These are phyloP conservation scores for Linurgus olivaceus DNA, from an alignment of 2,797 vertebrate species.

Conservation along the genomic window DNA sequence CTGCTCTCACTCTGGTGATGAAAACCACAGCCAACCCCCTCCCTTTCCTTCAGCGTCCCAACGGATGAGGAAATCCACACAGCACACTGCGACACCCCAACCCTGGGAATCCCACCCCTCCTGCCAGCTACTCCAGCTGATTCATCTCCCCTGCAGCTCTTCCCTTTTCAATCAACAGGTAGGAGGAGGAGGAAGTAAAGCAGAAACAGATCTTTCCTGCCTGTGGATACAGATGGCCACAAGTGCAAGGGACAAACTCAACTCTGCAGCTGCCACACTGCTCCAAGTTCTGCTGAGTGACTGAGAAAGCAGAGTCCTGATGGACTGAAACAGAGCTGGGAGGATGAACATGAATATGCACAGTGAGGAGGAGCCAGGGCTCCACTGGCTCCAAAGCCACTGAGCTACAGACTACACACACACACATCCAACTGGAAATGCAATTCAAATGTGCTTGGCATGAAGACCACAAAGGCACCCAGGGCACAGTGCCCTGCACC, in stretches of 20 bases:
- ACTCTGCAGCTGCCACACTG: neutral
- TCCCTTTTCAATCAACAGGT: neutral
- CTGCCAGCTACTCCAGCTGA: rapidly evolving
- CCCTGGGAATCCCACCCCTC: neutral
- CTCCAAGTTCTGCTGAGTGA: neutral
- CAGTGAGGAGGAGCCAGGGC: neutral
- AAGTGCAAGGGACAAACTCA: neutral
- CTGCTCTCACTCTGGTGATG: neutral
- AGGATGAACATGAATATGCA: neutral
- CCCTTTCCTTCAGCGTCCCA: neutral
- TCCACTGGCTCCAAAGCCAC: rapidly evolving
- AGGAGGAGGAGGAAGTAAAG: neutral
- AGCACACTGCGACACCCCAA: rapidly evolving
- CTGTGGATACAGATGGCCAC: neutral
- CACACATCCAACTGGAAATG: neutral
- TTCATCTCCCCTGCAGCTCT: rapidly evolving
- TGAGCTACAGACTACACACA: neutral
- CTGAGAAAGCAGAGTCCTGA: neutral
- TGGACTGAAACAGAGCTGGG: neutral
- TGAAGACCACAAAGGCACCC: neutral
- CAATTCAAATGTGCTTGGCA: neutral
- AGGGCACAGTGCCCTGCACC: neutral
- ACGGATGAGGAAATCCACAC: neutral
- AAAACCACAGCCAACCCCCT: neutral
- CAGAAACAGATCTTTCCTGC: rapidly evolving